Base-by-base conservation (phyloP, 1,140 invertebrate genomes). In the Camponotus vicinus region DNA sequence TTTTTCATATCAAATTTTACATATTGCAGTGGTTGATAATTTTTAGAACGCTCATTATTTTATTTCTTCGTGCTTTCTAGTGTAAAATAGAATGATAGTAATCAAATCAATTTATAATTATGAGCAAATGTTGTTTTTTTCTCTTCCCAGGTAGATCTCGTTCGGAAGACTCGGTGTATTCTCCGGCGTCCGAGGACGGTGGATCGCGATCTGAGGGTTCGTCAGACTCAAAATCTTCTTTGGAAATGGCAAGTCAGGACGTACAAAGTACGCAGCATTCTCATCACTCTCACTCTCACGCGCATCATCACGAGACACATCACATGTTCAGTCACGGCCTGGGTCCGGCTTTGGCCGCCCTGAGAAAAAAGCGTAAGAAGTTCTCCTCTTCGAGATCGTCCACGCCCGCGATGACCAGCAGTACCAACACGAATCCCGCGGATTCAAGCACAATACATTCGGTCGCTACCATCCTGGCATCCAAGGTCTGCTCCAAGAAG, bases 121-220 rank as follows among this genome's bases (percentile, higher is more conserved):
- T 27, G 37, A 18, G 32, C 13, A 18, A 61, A 73, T 3, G 27
- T 34, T 34, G 0, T 8, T 40, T 52, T 49, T 15, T n/a, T 61
- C 27, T 15, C 7, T 59, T 78, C 71, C 18, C 85, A 95, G 94
- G 94, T 80, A 93, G 94, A 88, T 95, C 95, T 82, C 94, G 94
- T 90, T 98, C 97, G 1, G 97, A 98, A 94, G 98, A 98, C 92
- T 98, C 98, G 11, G 97, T 98, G 27, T 98, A 97, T 69, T 95
- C 94, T 42, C 93, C 92, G 80, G 94, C 91, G 8, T 95, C 94
- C 0, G 94, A 95, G 45, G 95, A 95, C 37, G 94, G 92, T 32
- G 94, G 93, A 5, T 93, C 92, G 0, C 92, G 93, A 49, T 95
- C 94, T 8, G 95, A 95, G 27, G 94, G 92, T 2, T 94, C 94